Conservation (phyloP, 2,888 invertebrate species). For the Acleris laterana region DNA sequence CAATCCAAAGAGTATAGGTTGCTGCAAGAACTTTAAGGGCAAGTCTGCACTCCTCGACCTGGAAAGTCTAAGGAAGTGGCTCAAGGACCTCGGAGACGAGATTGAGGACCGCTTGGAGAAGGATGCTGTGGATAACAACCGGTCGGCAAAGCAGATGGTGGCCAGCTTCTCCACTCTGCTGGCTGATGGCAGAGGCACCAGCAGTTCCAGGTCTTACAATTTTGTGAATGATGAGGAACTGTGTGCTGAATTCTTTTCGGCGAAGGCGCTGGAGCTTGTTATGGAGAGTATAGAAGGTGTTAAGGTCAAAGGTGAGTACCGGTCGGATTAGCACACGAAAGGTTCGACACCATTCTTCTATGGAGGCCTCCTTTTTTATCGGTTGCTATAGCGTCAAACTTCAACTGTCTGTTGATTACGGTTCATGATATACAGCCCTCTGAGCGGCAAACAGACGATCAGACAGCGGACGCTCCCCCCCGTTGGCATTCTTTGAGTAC, state of each 20-base stretch:
- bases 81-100: slow-evolving; percentile 91
- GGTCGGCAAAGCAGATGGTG: slow-evolving; percentile 91
- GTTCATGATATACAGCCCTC: too few species aligned
- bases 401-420: too few species aligned
- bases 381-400: too few species aligned
- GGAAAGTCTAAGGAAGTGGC: slow-evolving; percentile 90
- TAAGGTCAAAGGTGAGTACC: slow-evolving; percentile 60
- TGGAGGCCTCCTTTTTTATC: too few species aligned
- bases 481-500: too few species aligned
- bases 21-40: slow-evolving; percentile 97
- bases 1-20: slow-evolving; percentile 96
- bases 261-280: slow-evolving; percentile 87
- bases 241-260: slow-evolving; percentile 87
- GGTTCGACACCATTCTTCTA: too few species aligned
- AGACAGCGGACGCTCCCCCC: too few species aligned
- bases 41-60: slow-evolving; percentile 88
- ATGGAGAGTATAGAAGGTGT: slow-evolving; percentile 84
- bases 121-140: slow-evolving; percentile 91
- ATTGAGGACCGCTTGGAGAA: slow-evolving; percentile 92
- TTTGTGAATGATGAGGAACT: slow-evolving; percentile 85
- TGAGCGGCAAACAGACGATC: too few species aligned
- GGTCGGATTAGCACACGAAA: too few species aligned
- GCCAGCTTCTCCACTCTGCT: slow-evolving; percentile 87
- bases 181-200: slow-evolving; percentile 80
- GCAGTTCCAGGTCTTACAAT: slow-evolving; percentile 86